Percentiles rank a stretch among this genome's conserved stretches.
phyloP scores from a whole-genome alignment of 2,888 invertebrate genomes.

The Mesoligia furuncula region DNA sequence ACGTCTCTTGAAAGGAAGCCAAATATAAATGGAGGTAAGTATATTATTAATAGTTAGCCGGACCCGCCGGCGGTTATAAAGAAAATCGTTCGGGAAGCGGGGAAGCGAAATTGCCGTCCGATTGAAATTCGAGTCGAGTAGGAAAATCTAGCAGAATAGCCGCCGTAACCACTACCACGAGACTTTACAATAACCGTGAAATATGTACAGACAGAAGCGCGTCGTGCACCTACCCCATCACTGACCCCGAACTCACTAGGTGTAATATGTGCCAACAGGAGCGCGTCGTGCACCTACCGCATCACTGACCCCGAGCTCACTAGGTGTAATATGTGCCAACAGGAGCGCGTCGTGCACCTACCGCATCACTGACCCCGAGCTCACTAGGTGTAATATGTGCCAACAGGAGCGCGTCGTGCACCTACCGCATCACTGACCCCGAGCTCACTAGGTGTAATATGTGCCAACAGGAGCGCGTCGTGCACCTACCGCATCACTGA shows the following conservation, averaged over 20 bases:
- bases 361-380: too few relatives aligned
- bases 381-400: slow-evolving; percentile 4
- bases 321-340: background rate
- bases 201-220: slow-evolving; percentile 17
- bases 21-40: slow-evolving; percentile 64
- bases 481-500: background rate
- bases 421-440: background rate
- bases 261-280: slow-evolving; percentile 6
- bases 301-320: background rate
- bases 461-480: slow-evolving; percentile 6
- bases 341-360: too few relatives aligned
- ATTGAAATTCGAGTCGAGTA: slow-evolving; percentile 69
- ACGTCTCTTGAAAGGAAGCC: slow-evolving; percentile 56
- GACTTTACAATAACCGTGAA: slow-evolving; percentile 20
- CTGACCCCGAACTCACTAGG: background rate
- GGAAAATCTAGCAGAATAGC: slow-evolving; percentile 54
- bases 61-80: slow-evolving; percentile 58
- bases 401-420: background rate
- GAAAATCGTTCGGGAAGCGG: slow-evolving; percentile 62
- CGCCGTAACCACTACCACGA: slow-evolving; percentile 51
- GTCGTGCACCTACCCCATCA: background rate
- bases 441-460: background rate
- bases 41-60: slow-evolving; percentile 65
- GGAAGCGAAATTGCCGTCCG: slow-evolving; percentile 62
- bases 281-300: background rate